phyloP scores from a whole-genome alignment of 2,888 invertebrate species.

The Celastrina argiolus region DNA sequence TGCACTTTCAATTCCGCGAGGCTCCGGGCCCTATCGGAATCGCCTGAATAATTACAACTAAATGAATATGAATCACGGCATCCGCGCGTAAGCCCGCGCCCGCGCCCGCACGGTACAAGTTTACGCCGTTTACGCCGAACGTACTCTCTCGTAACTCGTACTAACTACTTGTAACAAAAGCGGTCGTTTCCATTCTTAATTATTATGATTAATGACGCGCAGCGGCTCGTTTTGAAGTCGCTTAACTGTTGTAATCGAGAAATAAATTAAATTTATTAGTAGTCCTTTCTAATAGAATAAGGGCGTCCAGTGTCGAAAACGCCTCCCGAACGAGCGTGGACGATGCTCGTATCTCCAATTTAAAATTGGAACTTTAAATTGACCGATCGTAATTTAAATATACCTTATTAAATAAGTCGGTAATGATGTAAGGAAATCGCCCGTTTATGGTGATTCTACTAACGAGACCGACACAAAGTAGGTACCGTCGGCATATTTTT shows the following conservation, averaged over 20 bases:
- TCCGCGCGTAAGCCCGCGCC: not conserved
- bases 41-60: slow-evolving; percentile 17
- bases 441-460: slow-evolving; percentile 54
- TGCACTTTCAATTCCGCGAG: slow-evolving; percentile 8
- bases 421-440: slow-evolving; percentile 55
- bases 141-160: slow-evolving; percentile 47
- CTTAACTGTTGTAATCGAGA: slow-evolving; percentile 71
- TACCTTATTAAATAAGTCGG: slow-evolving; percentile 60
- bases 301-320: slow-evolving; percentile 45
- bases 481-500: not conserved
- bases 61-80: slow-evolving; percentile 24
- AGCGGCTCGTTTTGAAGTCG: slow-evolving; percentile 68
- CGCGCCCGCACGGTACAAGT: not conserved
- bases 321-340: slow-evolving; percentile 50
- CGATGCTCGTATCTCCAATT: slow-evolving; percentile 65
- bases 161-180: slow-evolving; percentile 67
- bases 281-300: slow-evolving; percentile 72
- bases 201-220: slow-evolving; percentile 74
- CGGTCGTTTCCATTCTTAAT: slow-evolving; percentile 72
- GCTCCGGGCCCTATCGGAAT: not conserved
- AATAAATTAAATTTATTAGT: slow-evolving; percentile 77
- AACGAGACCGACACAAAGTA: slow-evolving; percentile 50
- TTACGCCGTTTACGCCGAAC: slow-evolving; percentile 46
- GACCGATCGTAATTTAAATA: slow-evolving; percentile 70
- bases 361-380: slow-evolving; percentile 71